Evolutionary conservation across 2,113 vertebrate species (phyloP), one percentile per base, ranked within the genome.

Genomic region (Macrotus californicus): DNA sequence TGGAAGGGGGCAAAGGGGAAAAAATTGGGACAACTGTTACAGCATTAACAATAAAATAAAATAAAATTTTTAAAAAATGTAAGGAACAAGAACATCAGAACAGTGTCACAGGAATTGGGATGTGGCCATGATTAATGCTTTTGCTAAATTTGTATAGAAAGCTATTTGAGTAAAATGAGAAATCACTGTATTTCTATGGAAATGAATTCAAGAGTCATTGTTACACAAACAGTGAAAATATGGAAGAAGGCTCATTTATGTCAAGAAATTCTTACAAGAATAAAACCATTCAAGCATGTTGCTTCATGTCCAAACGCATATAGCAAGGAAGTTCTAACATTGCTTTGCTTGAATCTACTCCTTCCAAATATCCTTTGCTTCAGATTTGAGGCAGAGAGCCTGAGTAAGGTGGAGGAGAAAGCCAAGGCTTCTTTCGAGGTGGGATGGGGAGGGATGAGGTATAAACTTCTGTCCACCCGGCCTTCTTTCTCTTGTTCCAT

Each of bases 181-280:
- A 97, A 81, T 43, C 64, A 50, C 43, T 43, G 12, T 46, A 90
- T 86, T 96, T 88, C 22, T 46, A 64, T 48, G 21, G 75, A 96
- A 96, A 91, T 88, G 0, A 69, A 70, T 64, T 73, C 15, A 26
- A 41, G 43, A 91, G 76, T 76, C 22, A 29, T 21, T 52, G 70
- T 0, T 4, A 94, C 29, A 72, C 10, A 43, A 80, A 50, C 19
- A 64, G 15, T 16, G 59, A 93, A 95, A 87, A 0, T 22, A 46
- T 5, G 4, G 16, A 67, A 39, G 84, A 50, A 39, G 59, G 1
- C 21, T 89, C 46, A 86, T 80, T 16, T 50, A 48, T 7, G 50
- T 59, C 31, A 94, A 91, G 52, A 87, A 79, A 87, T 52, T 67
- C 43, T 82, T 61, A 29, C 1, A 72, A 48, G 46, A 31, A 61